A percentile compares a stretch with the other conserved stretches of the same genome.
Evolutionary conservation across 1,140 invertebrate genomes (phyloP).

Genomic region (Metopolophium dirhodum): DNA sequence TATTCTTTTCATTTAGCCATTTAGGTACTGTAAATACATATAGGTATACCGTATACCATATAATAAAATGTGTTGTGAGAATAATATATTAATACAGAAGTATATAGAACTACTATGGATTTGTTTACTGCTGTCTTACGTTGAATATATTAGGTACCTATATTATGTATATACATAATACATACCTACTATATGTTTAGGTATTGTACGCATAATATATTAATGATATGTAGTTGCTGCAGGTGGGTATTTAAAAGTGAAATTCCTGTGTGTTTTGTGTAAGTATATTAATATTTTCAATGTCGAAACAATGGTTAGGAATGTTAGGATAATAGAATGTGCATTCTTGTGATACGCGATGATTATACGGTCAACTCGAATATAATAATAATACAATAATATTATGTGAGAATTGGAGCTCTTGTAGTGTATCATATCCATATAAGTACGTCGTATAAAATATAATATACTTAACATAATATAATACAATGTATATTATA

Average conservation of each 20-base stretch:
- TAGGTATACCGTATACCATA: not conserved
- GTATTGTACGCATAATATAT: not conserved
- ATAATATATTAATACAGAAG: not conserved
- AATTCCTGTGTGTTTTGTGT: not conserved
- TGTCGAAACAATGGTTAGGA: not conserved
- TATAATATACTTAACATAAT: not conserved
- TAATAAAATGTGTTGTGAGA: not conserved
- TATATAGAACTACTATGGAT: not conserved
- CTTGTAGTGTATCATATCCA: not conserved
- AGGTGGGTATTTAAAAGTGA: conserved; percentile 36
- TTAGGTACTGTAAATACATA: not conserved
- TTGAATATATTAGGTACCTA: not conserved
- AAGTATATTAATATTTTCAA: not conserved
- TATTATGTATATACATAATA: not conserved
- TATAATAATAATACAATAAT: not conserved
- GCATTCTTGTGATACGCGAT: not conserved
- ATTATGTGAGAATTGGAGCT: conserved; percentile 18
- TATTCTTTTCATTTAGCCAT: not conserved
- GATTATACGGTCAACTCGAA: not conserved
- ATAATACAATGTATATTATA: not conserved
- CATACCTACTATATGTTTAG: not conserved
- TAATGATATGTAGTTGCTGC: not conserved
- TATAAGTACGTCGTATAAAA: not conserved
- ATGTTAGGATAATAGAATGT: not conserved
- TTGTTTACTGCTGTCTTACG: not conserved